These are phyloP conservation scores for Eremobia ochroleuca DNA, from an alignment of 2,888 invertebrate species.

Conservation along the genomic window DNA sequence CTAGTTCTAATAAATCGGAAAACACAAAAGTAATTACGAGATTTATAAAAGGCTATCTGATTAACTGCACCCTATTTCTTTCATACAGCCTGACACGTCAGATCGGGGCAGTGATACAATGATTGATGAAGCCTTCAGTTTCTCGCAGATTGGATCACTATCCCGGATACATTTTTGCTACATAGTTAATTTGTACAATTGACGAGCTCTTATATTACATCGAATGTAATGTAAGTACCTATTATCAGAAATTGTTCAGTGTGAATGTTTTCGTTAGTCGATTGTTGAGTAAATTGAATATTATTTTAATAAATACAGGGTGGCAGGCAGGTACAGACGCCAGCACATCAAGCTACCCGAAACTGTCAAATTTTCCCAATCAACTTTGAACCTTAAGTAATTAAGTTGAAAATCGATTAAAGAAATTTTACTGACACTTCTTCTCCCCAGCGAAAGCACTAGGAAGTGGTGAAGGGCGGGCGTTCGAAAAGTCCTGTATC, in stretches of 20 bases:
- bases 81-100: slow-evolving; percentile 27
- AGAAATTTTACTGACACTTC: too few relatives aligned
- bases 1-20: background rate
- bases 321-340: too few relatives aligned
- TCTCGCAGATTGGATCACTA: slow-evolving; percentile 50
- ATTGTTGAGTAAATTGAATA: background rate
- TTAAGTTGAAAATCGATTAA: too few relatives aligned
- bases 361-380: too few relatives aligned
- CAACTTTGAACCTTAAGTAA: too few relatives aligned
- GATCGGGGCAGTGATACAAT: slow-evolving; percentile 55
- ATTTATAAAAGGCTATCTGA: slow-evolving; percentile 47
- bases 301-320: background rate
- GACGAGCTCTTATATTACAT: slow-evolving; percentile 25
- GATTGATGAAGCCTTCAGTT: slow-evolving; percentile 61
- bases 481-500: too few relatives aligned
- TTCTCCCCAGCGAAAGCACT: too few relatives aligned
- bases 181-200: slow-evolving; percentile 50
- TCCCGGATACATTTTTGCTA: slow-evolving; percentile 52
- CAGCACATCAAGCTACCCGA: too few relatives aligned
- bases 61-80: slow-evolving; percentile 60
- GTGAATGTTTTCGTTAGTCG: background rate
- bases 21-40: slow-evolving; percentile 42
- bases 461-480: too few relatives aligned
- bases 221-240: slow-evolving; percentile 15
- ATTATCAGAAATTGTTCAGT: slow-evolving; percentile 1